Conservation (phyloP, 2,113 vertebrate species). For the Carlito syrichta region DNA sequence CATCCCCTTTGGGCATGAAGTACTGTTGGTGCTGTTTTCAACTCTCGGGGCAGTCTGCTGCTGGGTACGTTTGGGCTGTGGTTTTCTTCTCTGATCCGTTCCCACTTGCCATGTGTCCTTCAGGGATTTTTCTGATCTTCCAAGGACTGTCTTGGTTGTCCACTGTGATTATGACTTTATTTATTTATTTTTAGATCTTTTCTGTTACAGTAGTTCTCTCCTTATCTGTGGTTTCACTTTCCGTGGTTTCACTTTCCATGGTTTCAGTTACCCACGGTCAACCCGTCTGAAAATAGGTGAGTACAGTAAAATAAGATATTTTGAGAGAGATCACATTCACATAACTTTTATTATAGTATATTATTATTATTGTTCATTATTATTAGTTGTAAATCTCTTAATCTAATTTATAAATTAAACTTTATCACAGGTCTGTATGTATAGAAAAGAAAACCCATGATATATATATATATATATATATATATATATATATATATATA, state of each 20-base stretch:
- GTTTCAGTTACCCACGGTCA: neutral
- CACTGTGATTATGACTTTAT: neutral
- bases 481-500: no score
- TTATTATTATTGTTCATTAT: neutral
- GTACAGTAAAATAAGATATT: neutral
- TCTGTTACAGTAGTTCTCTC: neutral
- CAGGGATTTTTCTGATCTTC: neutral
- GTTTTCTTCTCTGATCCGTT: neutral
- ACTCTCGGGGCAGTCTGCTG: neutral
- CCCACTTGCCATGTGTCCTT: neutral
- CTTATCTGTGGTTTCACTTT: no score
- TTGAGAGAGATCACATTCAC: neutral
- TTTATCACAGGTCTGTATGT: neutral
- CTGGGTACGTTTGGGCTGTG: neutral
- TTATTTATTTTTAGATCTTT: neutral
- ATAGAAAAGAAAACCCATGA: no score
- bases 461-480: no score
- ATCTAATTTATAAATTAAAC: neutral
- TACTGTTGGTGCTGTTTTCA: neutral
- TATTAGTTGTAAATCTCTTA: neutral
- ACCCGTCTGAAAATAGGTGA: neutral
- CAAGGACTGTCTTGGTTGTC: neutral
- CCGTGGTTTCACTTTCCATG: no score
- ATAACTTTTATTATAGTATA: neutral
- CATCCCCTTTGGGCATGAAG: neutral